These are phyloP conservation scores for Corvus moneduloides DNA, from an alignment of 2,113 vertebrate species.

Conservation along the genomic window DNA sequence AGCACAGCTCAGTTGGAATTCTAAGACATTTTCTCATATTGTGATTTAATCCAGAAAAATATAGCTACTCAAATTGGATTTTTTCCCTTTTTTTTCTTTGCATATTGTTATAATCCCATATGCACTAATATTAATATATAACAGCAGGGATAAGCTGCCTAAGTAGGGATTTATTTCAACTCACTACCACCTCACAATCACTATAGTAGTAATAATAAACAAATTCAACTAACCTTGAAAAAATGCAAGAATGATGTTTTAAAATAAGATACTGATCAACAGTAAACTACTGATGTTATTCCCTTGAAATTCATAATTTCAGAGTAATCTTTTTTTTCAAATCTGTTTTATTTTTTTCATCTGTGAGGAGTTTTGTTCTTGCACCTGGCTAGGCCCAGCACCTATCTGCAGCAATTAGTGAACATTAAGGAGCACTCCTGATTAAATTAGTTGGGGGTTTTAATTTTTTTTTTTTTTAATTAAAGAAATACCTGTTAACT, in stretches of 20 bases:
- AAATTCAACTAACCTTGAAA: neutral
- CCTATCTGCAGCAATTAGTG: neutral
- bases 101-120: neutral
- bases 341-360: neutral
- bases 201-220: neutral
- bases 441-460: neutral
- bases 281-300: neutral
- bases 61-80: neutral
- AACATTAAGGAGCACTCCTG: neutral
- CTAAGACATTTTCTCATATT: neutral
- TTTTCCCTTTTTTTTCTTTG: neutral
- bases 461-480: neutral
- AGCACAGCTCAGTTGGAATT: neutral
- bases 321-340: neutral
- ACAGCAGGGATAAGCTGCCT: neutral
- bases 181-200: neutral
- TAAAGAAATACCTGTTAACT: neutral
- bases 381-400: neutral
- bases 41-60: neutral
- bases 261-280: neutral
- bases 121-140: neutral
- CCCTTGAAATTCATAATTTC: neutral
- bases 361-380: neutral
- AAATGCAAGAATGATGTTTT: neutral
- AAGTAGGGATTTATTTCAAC: slow-evolving; percentile 7